Base-by-base conservation (phyloP, 2,113 vertebrate species). In the Cyanocitta stelleri region DNA sequence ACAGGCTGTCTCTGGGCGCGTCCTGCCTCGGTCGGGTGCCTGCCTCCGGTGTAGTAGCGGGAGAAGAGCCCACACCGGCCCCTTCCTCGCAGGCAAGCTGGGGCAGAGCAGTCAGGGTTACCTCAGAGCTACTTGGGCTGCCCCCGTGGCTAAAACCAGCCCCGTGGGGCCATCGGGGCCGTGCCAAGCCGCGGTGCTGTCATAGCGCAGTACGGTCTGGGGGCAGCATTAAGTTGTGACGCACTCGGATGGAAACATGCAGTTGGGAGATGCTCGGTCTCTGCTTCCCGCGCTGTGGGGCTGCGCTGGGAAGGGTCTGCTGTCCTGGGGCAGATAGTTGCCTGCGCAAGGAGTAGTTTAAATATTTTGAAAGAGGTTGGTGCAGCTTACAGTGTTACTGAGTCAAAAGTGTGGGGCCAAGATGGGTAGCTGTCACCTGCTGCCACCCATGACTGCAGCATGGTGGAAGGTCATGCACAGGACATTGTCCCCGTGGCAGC, bases 191-290 rank as follows among this genome's bases (percentile, higher is more conserved):
- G 69, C 22, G 13, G 32, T 73, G 85, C 75, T 91, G 75, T 80
- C 88, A 78, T 95, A 96, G 95, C 79, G 76, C 96, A 95, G 79
- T 85, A 92, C 85, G 68, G 83, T 80, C 90, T 95, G 93, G 93
- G 93, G 80, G 92, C 95, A 96, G 95, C 95, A 90, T 92, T 90
- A 93, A 88, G 59, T 90, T 96, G 96, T 96, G 96, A 97, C 96
- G 96, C 96, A 96, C 92, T 94, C 76, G 11, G 64, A 81, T 96
- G 93, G 85, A 90, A 95, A 86, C 61, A 64, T 39, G 92, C 87
- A 74, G 87, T 75, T 90, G 85, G 32, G 93, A 81, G 72, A 80
- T 4, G 44, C 44, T 86, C 3, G 7, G 10, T 43, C 10, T 6
- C 59, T 22, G 78, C 89, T 91, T 93, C 62, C 41, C 11, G 18